Conservation (phyloP, 2,113 vertebrate species). For the Chaetorhynchus papuensis region DNA sequence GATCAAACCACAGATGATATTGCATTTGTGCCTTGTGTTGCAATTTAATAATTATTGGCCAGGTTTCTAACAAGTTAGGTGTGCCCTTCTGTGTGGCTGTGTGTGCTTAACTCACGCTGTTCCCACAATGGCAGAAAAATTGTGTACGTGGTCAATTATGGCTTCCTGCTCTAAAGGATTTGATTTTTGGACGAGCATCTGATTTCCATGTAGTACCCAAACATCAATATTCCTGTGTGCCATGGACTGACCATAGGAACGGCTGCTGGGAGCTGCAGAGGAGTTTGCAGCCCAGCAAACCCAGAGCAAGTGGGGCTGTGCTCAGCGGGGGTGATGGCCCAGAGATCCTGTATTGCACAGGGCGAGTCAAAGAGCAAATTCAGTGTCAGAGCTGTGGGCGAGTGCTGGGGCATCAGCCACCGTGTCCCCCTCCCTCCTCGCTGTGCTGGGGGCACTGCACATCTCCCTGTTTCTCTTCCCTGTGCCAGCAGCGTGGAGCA, state of each 20-base stretch:
- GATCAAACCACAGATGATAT: neutral
- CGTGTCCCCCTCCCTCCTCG: neutral
- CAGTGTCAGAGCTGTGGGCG: accelerated
- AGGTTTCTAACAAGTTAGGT: neutral
- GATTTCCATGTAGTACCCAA: neutral
- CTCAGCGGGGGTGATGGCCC: neutral
- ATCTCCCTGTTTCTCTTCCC: neutral
- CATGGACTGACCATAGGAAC: neutral
- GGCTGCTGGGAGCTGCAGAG: neutral
- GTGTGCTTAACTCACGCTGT: neutral
- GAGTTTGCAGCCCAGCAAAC: neutral
- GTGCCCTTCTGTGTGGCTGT: neutral
- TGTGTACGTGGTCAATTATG: accelerated
- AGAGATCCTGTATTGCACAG: neutral
- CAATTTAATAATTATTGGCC: neutral
- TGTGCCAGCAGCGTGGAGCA: neutral
- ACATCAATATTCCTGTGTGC: neutral
- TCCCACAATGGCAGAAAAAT: neutral
- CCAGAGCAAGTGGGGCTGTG: neutral
- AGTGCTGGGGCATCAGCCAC: neutral
- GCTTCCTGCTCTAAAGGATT: neutral
- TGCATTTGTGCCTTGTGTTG: neutral
- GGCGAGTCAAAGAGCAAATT: neutral
- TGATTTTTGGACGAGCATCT: neutral
- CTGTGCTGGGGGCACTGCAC: neutral